These are phyloP conservation scores for Parapristionchus giblindavisi DNA, from an alignment of 2,888 invertebrate genomes.

Conservation along the genomic window DNA sequence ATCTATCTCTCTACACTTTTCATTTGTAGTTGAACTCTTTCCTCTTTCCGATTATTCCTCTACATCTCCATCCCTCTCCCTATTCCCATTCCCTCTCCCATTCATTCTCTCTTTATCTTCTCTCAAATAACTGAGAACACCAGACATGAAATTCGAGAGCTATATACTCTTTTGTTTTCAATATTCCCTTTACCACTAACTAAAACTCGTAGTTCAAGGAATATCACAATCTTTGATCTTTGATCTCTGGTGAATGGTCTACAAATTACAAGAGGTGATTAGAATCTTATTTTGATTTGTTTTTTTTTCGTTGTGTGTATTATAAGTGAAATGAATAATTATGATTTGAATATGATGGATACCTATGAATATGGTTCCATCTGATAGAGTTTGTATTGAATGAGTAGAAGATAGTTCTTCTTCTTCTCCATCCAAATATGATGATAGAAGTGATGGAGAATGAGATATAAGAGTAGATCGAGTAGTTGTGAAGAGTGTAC, in stretches of 20 bases:
- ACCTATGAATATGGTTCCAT: conserved; percentile 36
- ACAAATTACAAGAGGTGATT: not conserved
- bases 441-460: conserved; percentile 50
- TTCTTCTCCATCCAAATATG: not conserved
- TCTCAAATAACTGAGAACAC: not conserved
- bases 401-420: not conserved
- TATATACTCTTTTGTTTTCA: not conserved
- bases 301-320: not conserved
- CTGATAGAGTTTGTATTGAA: conserved; percentile 8
- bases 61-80: conserved; percentile 39
- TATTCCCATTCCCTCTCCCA: conserved; percentile 20
- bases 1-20: not conserved
- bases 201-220: too few relatives aligned
- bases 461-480: conserved; percentile 60
- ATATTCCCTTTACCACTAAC: too few relatives aligned
- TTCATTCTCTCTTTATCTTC: not conserved
- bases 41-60: conserved; percentile 14
- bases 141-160: not conserved
- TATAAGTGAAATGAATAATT: not conserved
- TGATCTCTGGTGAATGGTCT: not conserved
- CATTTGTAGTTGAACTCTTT: not conserved
- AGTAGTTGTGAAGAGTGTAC: conserved; percentile 63
- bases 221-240: not conserved
- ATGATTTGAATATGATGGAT: too few relatives aligned
- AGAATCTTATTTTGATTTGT: not conserved